Evolutionary conservation across 2,797 vertebrate genomes (phyloP), one percentile per base, ranked within the genome.

Genomic region (Hemibagrus guttatus): DNA sequence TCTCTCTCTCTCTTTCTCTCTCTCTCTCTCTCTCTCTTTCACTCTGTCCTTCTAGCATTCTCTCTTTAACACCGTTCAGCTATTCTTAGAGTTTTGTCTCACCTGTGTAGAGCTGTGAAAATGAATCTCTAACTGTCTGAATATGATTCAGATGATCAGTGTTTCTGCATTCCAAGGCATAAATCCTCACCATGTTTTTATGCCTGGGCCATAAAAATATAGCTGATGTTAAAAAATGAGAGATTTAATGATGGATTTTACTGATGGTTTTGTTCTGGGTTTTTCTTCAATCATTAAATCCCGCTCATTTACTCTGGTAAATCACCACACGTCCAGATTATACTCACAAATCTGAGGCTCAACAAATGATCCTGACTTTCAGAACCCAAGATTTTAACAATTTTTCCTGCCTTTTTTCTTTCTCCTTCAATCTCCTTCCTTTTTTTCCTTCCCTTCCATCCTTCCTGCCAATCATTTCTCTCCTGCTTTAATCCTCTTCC

Each of bases 1-100:
- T 31, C 16, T 17, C n/a, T 66, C 64, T 75, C 80, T 16, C 74
- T 56, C 64, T 81, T 13, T 23, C 23, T 13, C 54, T 59, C 54
- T 71, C 8, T 28, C 63, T 17, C 26, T 28, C n/a, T 75, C 39
- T 49, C 2, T 8, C n/a, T n/a, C 23, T 74, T 46, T 78, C 81
- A 11, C 76, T 28, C 63, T 63, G 26, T 31, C 26, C 31, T 54
- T 79, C 64, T 72, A 68, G 66, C 63, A 17, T 56, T 56, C 54
- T 84, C 68, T 17, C 68, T 58, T 71, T 72, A 71, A 71, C 74
- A 76, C 84, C 19, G 19, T 84, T 85, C 83, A 83, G 85, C 85
- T 85, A 83, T 90, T 88, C 85, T 74, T 69, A 76, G 75, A 69
- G 69, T 28, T 66, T 74, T 61, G 83, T 81, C 58, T 87, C 74